A percentile compares a stretch with the other conserved stretches of the same genome.
phyloP scores from a whole-genome alignment of 2,113 vertebrate genomes.

The Bubo scandiacus region DNA sequence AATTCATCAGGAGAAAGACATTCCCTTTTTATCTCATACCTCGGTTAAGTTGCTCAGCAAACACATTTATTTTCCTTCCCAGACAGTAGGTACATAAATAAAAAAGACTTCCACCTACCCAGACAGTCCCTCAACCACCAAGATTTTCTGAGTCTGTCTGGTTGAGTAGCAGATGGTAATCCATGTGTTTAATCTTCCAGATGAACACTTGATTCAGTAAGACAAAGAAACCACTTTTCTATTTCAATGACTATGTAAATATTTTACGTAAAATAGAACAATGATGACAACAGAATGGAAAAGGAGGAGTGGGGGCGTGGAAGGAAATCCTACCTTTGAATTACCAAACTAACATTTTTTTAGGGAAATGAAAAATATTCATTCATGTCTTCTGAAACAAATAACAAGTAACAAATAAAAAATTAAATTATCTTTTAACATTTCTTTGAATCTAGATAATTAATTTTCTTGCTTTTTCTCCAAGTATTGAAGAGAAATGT shows the following conservation, averaged over 20 bases:
- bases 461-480: background rate
- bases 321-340: background rate
- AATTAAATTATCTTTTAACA: background rate
- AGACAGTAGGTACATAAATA: background rate
- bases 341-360: background rate
- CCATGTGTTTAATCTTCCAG: background rate
- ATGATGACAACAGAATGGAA: background rate
- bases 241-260: background rate
- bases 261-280: background rate
- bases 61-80: background rate
- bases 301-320: fast-evolving
- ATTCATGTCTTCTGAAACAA: background rate
- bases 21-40: background rate
- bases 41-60: background rate
- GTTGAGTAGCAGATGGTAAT: background rate
- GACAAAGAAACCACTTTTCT: background rate
- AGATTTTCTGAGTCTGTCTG: background rate
- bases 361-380: background rate
- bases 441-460: background rate
- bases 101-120: background rate
- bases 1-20: background rate
- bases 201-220: background rate
- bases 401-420: too few relatives aligned
- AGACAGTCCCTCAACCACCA: background rate
- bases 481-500: background rate